Conservation (phyloP, 2,797 vertebrate species). For the Dendrocincla fuliginosa region DNA sequence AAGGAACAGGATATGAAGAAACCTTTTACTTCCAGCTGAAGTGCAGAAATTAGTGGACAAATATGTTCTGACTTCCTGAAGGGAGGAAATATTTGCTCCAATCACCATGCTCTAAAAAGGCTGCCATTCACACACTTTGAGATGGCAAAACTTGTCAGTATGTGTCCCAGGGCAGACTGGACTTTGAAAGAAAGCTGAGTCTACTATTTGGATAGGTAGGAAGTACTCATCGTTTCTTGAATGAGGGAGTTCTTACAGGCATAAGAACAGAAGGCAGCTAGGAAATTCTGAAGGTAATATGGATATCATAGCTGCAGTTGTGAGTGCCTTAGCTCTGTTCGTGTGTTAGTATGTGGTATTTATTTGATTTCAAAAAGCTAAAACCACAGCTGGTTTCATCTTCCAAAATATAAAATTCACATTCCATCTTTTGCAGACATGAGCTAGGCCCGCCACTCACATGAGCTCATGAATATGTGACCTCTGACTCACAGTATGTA, state of each 20-base stretch:
- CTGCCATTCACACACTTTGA: neutral
- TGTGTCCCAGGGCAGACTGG: fast-evolving
- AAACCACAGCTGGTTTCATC: neutral
- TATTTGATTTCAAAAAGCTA: neutral
- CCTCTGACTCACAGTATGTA: neutral
- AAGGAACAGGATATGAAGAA: neutral
- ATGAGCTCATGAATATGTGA: neutral
- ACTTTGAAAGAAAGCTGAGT: neutral
- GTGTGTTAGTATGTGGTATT: neutral
- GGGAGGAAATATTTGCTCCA: neutral
- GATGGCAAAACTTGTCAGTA: neutral
- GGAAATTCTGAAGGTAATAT: neutral
- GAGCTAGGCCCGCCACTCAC: neutral
- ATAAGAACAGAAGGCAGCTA: neutral
- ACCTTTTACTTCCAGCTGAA: neutral
- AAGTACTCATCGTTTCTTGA: neutral
- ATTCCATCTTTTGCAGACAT: neutral
- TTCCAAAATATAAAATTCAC: neutral
- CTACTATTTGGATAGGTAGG: neutral
- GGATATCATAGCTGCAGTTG: neutral
- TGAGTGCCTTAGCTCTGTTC: neutral
- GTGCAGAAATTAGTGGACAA: neutral
- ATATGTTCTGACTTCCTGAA: neutral
- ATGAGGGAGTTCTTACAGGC: neutral
- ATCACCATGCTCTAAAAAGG: fast-evolving